These are phyloP conservation scores for Capreolus pygargus DNA, from an alignment of 2,113 vertebrate genomes.

Conservation along the genomic window DNA sequence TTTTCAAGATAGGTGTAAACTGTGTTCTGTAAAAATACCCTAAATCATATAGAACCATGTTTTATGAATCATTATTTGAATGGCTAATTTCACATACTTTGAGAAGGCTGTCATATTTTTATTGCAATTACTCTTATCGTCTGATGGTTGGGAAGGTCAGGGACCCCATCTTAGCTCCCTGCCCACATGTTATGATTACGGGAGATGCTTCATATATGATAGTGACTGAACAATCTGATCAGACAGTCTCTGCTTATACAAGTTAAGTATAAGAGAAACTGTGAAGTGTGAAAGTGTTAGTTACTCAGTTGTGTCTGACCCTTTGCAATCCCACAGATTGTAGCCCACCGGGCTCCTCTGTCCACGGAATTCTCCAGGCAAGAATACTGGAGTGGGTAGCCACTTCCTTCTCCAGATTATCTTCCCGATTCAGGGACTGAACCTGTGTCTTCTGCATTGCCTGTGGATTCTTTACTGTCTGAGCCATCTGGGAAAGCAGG, in stretches of 20 bases:
- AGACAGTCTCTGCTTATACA: not conserved
- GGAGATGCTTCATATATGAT: not conserved
- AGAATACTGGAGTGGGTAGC: not conserved
- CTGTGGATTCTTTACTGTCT: not conserved
- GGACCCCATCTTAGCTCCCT: not conserved
- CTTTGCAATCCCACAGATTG: not conserved
- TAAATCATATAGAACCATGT: not conserved
- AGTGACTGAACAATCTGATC: not conserved
- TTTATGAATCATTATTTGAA: not conserved
- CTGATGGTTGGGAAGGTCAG: not conserved
- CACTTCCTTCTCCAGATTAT: not conserved
- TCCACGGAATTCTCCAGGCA: not conserved
- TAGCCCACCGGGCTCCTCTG: not conserved
- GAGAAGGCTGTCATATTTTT: not conserved
- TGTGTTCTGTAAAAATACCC: not conserved
- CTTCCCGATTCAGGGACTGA: not conserved
- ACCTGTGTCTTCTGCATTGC: not conserved
- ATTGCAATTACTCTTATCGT: not conserved
- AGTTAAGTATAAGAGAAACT: not conserved
- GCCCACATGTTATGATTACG: not conserved
- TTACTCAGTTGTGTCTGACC: not conserved
- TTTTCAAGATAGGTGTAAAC: not conserved
- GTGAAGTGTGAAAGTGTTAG: not conserved
- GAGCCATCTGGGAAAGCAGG: not conserved
- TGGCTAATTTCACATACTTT: not conserved